These are phyloP conservation scores for Galagoides demidoff DNA, from an alignment of 2,797 vertebrate species.

Conservation along the genomic window DNA sequence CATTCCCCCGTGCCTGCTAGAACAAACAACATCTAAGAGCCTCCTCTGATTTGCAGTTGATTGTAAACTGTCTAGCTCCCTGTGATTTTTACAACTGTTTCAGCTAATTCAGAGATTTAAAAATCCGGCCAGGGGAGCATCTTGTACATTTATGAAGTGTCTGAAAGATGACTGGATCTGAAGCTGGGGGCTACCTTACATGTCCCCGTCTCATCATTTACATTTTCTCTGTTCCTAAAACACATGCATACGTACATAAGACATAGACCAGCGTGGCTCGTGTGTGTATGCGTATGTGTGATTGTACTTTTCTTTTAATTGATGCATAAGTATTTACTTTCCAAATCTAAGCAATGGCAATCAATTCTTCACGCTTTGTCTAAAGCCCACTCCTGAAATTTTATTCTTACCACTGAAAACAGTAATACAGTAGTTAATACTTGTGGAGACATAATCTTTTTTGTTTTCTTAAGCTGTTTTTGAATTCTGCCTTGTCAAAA, in stretches of 20 bases:
- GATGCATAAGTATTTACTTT: conserved; percentile 45
- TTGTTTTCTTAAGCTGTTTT: neutral
- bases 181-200: neutral
- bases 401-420: neutral
- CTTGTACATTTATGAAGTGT: neutral
- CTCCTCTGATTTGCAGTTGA: conserved; percentile 38
- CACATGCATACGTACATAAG: neutral
- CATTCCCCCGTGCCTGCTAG: neutral
- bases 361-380: neutral
- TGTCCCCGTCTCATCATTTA: neutral
- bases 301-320: neutral
- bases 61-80: conserved; percentile 3
- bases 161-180: neutral
- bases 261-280: neutral
- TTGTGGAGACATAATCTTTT: neutral
- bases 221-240: neutral
- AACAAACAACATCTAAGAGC: neutral
- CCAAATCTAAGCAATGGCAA: conserved; percentile 5
- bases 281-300: neutral
- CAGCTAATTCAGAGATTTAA: conserved; percentile 53
- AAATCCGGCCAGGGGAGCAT: neutral
- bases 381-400: neutral
- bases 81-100: conserved; percentile 60
- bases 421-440: neutral
- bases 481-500: conserved; percentile 8